These are phyloP conservation scores for Moxostoma hubbsi DNA, from an alignment of 2,797 vertebrate species.

Conservation along the genomic window DNA sequence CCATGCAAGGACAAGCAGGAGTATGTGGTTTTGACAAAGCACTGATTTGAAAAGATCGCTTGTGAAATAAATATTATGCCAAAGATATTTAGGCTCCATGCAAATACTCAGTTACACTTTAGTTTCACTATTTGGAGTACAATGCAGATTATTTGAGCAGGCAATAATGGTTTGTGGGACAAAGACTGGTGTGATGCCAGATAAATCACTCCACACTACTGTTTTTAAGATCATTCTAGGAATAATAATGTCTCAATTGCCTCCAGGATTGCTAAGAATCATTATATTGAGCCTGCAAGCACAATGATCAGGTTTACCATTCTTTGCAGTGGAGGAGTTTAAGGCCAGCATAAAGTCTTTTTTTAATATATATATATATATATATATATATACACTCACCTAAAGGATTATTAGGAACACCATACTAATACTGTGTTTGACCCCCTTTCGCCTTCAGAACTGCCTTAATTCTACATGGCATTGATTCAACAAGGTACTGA, in stretches of 20 bases:
- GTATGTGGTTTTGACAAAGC: slow-evolving; percentile 72
- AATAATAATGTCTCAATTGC: slow-evolving; percentile 4
- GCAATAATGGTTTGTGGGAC: slow-evolving; percentile 42
- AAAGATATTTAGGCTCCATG: slow-evolving; percentile 70
- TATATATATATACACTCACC: no score
- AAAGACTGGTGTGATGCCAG: slow-evolving; percentile 18
- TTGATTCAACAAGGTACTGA: no score
- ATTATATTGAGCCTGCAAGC: slow-evolving; percentile 37
- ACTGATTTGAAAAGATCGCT: slow-evolving; percentile 70
- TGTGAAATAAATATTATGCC: slow-evolving; percentile 63
- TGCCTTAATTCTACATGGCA: no score
- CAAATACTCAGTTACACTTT: slow-evolving; percentile 66
- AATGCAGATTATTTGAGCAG: slow-evolving; percentile 54
- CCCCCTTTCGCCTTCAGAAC: no score
- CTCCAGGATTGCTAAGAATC: slow-evolving; percentile 10
- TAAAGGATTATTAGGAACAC: no score
- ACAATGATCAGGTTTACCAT: slow-evolving; percentile 41
- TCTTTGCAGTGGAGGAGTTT: slow-evolving; percentile 6
- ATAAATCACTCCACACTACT: slow-evolving; percentile 30
- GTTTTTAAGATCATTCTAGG: neutral
- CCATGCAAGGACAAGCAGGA: slow-evolving; percentile 43
- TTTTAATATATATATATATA: slow-evolving; percentile 24
- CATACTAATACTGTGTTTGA: no score
- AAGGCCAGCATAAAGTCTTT: slow-evolving; percentile 40
- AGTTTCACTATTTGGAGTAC: slow-evolving; percentile 53